These are phyloP conservation scores for Asteroscopus sphinx DNA, from an alignment of 2,888 invertebrate genomes.

Conservation along the genomic window DNA sequence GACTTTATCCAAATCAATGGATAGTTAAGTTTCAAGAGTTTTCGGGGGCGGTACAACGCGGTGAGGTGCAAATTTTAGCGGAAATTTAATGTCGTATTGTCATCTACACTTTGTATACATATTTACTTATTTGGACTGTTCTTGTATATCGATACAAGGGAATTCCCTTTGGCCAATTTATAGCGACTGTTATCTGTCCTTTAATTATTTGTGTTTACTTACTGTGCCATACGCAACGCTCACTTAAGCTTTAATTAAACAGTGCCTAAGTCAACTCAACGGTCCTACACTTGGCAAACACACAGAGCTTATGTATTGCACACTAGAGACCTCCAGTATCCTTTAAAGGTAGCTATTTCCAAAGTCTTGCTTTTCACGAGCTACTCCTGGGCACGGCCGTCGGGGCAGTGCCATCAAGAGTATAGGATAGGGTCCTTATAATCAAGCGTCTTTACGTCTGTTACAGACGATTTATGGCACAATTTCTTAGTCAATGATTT, in stretches of 20 bases:
- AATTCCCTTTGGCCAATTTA: slow-evolving; percentile 7
- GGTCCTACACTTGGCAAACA: background rate
- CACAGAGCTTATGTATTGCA: no score
- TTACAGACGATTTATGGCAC: no score
- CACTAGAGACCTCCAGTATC: no score
- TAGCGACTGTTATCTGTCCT: slow-evolving; percentile 15
- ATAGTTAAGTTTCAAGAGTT: slow-evolving; percentile 74
- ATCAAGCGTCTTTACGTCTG: no score
- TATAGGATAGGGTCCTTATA: no score
- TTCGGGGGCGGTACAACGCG: slow-evolving; percentile 49
- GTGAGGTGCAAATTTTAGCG: slow-evolving; percentile 75
- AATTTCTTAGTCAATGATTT: no score
- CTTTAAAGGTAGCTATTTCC: no score
- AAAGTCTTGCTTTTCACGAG: no score
- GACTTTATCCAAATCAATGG: slow-evolving; percentile 85
- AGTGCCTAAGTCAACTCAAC: slow-evolving; percentile 31
- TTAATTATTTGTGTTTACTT: slow-evolving; percentile 28
- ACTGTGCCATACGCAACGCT: slow-evolving; percentile 1
- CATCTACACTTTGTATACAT: no score
- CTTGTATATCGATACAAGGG: slow-evolving; percentile 1
- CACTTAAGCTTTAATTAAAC: slow-evolving; percentile 44
- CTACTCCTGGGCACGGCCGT: no score
- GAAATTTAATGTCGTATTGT: no score
- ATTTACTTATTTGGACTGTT: background rate
- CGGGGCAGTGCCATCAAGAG: no score